Evolutionary conservation across 2,888 invertebrate species (phyloP).

Genomic region (Chrysolina oricalcia): DNA sequence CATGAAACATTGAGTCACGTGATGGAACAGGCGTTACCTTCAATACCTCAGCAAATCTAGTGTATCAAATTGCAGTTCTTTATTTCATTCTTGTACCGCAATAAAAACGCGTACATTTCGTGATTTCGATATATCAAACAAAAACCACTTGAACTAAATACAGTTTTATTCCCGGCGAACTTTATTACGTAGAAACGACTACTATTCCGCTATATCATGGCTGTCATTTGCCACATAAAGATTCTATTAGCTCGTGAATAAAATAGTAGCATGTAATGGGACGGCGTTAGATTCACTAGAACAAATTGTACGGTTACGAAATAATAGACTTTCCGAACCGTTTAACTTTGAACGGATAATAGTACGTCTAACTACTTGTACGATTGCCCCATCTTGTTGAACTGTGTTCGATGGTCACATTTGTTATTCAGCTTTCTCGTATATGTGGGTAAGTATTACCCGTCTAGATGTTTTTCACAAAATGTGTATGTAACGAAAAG

Average conservation of each 20-base stretch:
- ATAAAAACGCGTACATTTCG: slow-evolving; percentile 39
- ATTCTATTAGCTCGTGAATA: slow-evolving; percentile 50
- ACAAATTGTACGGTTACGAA: slow-evolving; percentile 52
- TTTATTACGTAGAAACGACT: slow-evolving; percentile 39
- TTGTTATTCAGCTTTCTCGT: slow-evolving; percentile 51
- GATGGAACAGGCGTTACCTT: neutral
- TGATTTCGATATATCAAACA: slow-evolving; percentile 38
- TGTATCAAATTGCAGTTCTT: neutral
- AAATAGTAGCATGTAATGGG: slow-evolving; percentile 51
- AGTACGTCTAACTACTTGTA: slow-evolving; percentile 47
- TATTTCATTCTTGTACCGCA: neutral
- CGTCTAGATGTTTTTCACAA: neutral
- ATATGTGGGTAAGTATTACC: neutral
- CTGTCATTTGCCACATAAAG: slow-evolving; percentile 48
- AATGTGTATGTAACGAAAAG: too few relatives aligned
- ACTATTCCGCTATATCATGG: slow-evolving; percentile 36
- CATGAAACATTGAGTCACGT: neutral
- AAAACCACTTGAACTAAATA: slow-evolving; percentile 38
- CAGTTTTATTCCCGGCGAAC: slow-evolving; percentile 35
- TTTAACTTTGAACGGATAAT: slow-evolving; percentile 53
- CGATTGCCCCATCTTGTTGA: slow-evolving; percentile 54
- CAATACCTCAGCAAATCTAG: neutral
- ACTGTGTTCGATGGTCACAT: slow-evolving; percentile 51
- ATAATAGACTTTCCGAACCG: slow-evolving; percentile 54
- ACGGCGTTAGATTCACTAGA: slow-evolving; percentile 43